These are phyloP conservation scores for Anabacerthia variegaticeps DNA, from an alignment of 2,797 vertebrate species.

Conservation along the genomic window DNA sequence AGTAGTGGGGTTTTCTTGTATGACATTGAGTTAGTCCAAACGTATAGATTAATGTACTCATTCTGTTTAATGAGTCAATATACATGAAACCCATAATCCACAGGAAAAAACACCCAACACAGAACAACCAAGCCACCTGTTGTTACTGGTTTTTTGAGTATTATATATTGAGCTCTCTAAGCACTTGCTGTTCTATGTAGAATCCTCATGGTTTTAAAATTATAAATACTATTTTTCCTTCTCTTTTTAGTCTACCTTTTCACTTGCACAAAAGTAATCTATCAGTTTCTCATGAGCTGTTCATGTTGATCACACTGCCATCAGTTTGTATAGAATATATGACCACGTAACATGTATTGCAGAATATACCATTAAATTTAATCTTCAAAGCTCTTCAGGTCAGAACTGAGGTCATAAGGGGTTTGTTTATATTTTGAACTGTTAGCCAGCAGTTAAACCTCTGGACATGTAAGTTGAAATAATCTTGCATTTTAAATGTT, in stretches of 20 bases:
- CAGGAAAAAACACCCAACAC: background rate
- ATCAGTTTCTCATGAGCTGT: background rate
- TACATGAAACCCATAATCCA: background rate
- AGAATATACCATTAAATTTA: background rate
- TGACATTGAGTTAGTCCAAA: background rate
- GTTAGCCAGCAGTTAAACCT: background rate
- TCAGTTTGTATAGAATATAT: background rate
- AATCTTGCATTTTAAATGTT: background rate
- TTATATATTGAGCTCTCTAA: background rate
- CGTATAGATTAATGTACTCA: background rate
- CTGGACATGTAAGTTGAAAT: background rate
- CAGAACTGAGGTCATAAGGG: background rate
- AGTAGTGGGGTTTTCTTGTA: background rate
- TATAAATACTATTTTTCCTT: background rate
- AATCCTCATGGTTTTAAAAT: background rate
- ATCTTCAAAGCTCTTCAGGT: background rate
- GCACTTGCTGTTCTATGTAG: background rate
- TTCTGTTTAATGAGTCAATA: background rate
- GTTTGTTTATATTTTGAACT: background rate
- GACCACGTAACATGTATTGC: accelerated
- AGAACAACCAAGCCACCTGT: background rate
- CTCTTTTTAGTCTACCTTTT: background rate
- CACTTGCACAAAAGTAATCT: background rate
- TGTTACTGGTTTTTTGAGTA: background rate
- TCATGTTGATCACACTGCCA: background rate